Base-by-base conservation (phyloP, 2,797 vertebrate genomes). In the Pachyuromys duprasi region DNA sequence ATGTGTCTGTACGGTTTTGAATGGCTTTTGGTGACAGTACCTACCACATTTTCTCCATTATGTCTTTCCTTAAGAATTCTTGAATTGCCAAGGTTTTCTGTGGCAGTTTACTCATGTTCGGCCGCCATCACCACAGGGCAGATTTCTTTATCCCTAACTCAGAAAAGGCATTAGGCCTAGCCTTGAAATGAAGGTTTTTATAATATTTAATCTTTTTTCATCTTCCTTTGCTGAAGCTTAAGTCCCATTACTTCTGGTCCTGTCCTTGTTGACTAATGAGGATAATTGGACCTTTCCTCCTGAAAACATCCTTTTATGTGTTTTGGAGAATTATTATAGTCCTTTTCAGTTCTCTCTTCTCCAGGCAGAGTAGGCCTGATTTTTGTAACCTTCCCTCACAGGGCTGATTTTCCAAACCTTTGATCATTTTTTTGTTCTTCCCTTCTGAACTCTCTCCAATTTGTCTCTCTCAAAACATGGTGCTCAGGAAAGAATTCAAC, bases 341-440 rank as follows among this genome's bases (percentile, higher is more conserved):
- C 93, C 95, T 84, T 96, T 95, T 97, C 93, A 97, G 96, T 14
- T 72, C 75, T 96, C 89, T 97, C 91, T 92, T 96, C 96, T 97
- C 92, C 55, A 90, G 86, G 78, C 93, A 95, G 94, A 97, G 82
- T n/a, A 55, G 39, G 55, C 90, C 96, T 78, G 92, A 86, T 96
- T 97, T 97, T 95, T 83, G 92, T 93, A 95, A 97, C 78, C 89
- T 97, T 98, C 95, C 95, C 96, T 97, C 97, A 95, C 92, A 96
- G 96, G 78, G 94, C 95, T 97, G 97, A 97, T 98, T 98, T 98
- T 98, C 94, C 75, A 98, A 98, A 98, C 96, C 95, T 95, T 98
- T 98, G 96, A 96, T 98, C 97, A 97, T 95, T 90, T 97, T 86
- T 90, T 86, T 90, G 84, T 91, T 96, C 90, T 92, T 97, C 97